Percentiles rank a stretch among this genome's conserved stretches.
phyloP scores from a whole-genome alignment of 2,888 invertebrate genomes.

The Crepidodera aurea region DNA sequence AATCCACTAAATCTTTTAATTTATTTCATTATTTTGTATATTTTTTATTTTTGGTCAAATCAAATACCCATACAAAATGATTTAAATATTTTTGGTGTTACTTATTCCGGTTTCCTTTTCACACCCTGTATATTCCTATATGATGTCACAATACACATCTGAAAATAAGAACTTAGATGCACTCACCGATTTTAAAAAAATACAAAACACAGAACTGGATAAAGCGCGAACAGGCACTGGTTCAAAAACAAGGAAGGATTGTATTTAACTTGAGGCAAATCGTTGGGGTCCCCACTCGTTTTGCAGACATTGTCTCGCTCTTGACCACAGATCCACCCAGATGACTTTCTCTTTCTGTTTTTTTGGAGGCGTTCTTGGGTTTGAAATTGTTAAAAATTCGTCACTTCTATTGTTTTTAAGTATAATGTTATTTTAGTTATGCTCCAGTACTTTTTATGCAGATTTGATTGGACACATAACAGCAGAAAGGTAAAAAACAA shows the following conservation, averaged over 20 bases:
- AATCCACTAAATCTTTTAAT: too few species aligned
- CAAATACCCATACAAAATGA: too few species aligned
- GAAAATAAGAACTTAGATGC: slow-evolving; percentile 1
- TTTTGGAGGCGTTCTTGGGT: not conserved
- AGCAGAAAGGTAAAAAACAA: too few species aligned
- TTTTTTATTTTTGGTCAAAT: too few species aligned
- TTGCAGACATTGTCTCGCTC: slow-evolving; percentile 3
- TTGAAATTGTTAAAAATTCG: not conserved
- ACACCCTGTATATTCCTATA: not conserved
- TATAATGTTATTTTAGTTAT: too few species aligned
- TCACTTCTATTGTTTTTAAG: slow-evolving; percentile 6
- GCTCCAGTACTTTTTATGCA: too few species aligned
- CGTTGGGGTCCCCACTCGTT: slow-evolving; percentile 44
- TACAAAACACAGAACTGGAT: slow-evolving; percentile 14
- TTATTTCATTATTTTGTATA: too few species aligned
- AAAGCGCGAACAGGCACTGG: slow-evolving; percentile 31
- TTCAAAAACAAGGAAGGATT: slow-evolving; percentile 31
- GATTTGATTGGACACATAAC: too few species aligned
- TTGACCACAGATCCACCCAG: not conserved
- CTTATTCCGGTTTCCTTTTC: not conserved
- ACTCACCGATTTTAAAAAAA: slow-evolving; percentile 18
- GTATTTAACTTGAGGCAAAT: slow-evolving; percentile 52
- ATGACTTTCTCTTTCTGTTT: slow-evolving; percentile 18
- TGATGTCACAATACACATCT: slow-evolving; percentile 7
- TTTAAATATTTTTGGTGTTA: too few species aligned